Conservation (phyloP, 2,888 invertebrate species). For the Bombyx huttoni region DNA sequence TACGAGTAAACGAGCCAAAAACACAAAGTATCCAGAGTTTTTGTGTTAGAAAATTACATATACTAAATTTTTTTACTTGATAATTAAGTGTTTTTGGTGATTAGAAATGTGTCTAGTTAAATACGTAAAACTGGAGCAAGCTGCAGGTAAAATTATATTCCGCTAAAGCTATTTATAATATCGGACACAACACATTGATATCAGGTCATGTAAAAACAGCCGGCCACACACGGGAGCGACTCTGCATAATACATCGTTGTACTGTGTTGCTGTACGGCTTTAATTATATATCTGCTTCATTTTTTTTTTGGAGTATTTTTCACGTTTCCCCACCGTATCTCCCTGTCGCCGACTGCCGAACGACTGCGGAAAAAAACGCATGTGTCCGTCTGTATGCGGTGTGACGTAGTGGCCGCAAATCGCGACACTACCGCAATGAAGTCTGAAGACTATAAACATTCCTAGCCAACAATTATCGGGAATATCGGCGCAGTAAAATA, state of each 20-base stretch:
- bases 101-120: too few relatives aligned
- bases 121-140: too few relatives aligned
- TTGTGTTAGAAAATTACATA: too few relatives aligned
- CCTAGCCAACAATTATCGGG: constrained; percentile 22
- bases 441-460: constrained; percentile 7
- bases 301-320: constrained; percentile 75
- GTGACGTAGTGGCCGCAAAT: neutral
- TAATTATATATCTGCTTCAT: constrained; percentile 73
- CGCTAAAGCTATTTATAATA: too few relatives aligned
- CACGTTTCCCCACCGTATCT: constrained; percentile 62
- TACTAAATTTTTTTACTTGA: too few relatives aligned
- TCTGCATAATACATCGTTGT: constrained; percentile 68
- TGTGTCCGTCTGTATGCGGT: constrained; percentile 6
- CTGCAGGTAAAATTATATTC: too few relatives aligned
- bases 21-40: too few relatives aligned
- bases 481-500: constrained; percentile 35
- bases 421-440: constrained; percentile 7
- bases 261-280: constrained; percentile 64
- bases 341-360: constrained; percentile 49
- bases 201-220: constrained; percentile 20
- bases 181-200: constrained; percentile 8
- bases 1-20: too few relatives aligned
- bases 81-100: too few relatives aligned
- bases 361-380: constrained; percentile 51
- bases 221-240: constrained; percentile 49